Conservation (phyloP, 2,113 vertebrate species). For the Corvus cornix region DNA sequence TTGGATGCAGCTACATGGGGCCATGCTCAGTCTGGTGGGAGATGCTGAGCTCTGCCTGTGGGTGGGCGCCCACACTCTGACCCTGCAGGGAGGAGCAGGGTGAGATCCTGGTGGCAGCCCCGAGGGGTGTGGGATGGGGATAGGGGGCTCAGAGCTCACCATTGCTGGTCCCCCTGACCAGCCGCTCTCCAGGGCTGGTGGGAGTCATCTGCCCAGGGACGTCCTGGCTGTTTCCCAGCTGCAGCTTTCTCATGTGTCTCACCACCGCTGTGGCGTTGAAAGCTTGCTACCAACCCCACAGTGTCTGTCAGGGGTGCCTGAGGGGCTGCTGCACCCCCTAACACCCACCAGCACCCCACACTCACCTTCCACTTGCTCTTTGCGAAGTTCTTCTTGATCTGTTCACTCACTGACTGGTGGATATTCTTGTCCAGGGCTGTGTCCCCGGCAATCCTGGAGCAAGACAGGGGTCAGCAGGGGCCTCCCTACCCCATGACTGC, state of each 20-base stretch:
- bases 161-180: constrained; percentile 73
- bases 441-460: constrained; percentile 91
- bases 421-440: constrained; percentile 97
- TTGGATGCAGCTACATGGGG: rapidly evolving
- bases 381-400: constrained; percentile 98
- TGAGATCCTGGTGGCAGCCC: neutral
- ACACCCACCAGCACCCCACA: rapidly evolving
- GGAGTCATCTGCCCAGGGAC: constrained; percentile 75
- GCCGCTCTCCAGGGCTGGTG: constrained; percentile 72
- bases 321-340: neutral
- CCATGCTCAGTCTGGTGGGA: neutral
- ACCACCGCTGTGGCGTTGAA: constrained; percentile 97
- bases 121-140: rapidly evolving
- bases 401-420: constrained; percentile 96
- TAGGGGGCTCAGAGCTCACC: constrained; percentile 4
- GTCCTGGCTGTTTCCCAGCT: constrained; percentile 90
- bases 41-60: neutral
- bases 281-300: constrained; percentile 84
- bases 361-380: constrained; percentile 99
- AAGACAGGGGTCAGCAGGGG: neutral
- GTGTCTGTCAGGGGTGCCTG: neutral
- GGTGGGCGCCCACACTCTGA: neutral
- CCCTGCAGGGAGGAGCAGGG: neutral
- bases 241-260: constrained; percentile 93
- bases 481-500: constrained; percentile 68